Base-by-base conservation (phyloP, 2,797 vertebrate species). In the Parauchenoglanis punctatus region DNA sequence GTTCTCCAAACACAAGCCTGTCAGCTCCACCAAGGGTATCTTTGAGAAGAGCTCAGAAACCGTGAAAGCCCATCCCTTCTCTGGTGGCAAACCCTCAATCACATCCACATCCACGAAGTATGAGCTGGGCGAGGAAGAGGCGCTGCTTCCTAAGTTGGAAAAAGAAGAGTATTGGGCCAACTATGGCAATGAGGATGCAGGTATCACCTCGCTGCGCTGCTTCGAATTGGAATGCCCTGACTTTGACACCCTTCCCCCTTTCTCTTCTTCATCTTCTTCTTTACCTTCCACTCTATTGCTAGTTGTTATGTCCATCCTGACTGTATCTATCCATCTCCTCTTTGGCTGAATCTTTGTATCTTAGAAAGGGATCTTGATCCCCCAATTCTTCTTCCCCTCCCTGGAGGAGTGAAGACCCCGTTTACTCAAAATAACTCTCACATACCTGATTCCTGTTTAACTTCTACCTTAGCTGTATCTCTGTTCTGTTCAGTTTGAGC, bases 91-190 rank as follows among this genome's bases (percentile, higher is more conserved):
- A 91, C 93, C 95, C 85, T 95, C 95, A 2, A 94, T 95, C 61
- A 93, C 94, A 7, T 95, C 94, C 87, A 95, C 95, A n/a, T 95
- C 96, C 20, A 96, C 97, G 87, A 98, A 97, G 92, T 98, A 97
- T 13, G 97, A 97, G 92, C 88, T 97, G 85, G 96, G 96, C 0
- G 97, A 97, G 90, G 96, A 96, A 25, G 97, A 97, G 86, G 95
- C 96, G 73, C 95, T 97, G 0, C 95, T 97, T 67, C 97, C 97
- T 54, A 97, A 98, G 91, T 93, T 96, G 4, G 95, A 96, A 85
- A 91, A 92, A 58, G 97, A 97, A 94, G 97, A 97, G 93, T 97
- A 97, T 90, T 97, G 96, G 97, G 95, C 90, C 73, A 96, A 96
- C 93, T 97, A 97, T 3, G 97, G 96, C 59, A 97, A 96, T 1